Evolutionary conservation across 2,113 vertebrate genomes (phyloP), one percentile per base, ranked within the genome.

Genomic region (Atrichornis clamosus): DNA sequence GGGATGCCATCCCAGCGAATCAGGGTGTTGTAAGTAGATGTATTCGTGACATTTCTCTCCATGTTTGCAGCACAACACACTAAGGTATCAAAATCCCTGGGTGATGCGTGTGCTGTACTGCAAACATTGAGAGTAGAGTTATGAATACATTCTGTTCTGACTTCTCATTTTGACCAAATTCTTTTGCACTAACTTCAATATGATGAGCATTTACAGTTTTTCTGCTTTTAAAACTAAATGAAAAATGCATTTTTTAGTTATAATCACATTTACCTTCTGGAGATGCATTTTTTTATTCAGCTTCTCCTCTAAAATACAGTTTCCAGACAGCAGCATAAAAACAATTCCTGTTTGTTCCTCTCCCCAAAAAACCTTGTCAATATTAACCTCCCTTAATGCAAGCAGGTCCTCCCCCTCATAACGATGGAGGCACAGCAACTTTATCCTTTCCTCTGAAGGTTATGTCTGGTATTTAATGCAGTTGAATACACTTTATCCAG

Each of bases 11-110:
- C 20, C 39, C 32, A 5, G 39, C 35, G 28, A 14, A 81, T 14
- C 0, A 1, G 52, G 35, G 5, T 17, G 17, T 3, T 14, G 20
- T 3, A 60, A 21, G 19, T 41, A 13, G 24, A 37, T 2, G 5
- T 24, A 33, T 30, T 33, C 11, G 33, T 44, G 24, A 10, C n/a
- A 26, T 19, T 47, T 10, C n/a, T 46, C 37, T 52, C 35, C 3
- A 0, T 7, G 21, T 62, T 33, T 47, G 32, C 90, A 42, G 46
- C 22, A 70, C 50, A 28, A 2, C 27, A 56, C 24, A 37, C 41
- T 26, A 2, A 22, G 76, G 41, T 79, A 70, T 13, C 56, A 42
- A n/a, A 75, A 75, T 28, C 47, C 62, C 81, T 24, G 33, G 32
- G 27, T 24, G 39, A 35, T 56, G 17, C 1, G 11, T 13, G n/a